phyloP scores from a whole-genome alignment of 2,113 vertebrate genomes.

The Lathamus discolor region DNA sequence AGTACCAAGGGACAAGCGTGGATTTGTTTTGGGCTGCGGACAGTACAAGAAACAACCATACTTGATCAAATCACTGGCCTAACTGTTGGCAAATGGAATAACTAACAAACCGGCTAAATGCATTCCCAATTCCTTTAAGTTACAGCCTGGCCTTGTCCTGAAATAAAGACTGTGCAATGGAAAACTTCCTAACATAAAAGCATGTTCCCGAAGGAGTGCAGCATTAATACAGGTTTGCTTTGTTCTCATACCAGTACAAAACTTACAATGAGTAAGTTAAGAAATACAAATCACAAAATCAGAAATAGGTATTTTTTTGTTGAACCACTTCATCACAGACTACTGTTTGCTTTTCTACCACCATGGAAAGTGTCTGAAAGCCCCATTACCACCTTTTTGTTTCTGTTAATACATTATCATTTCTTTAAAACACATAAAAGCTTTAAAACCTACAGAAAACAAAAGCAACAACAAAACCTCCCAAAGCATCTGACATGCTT shows the following conservation, averaged over 20 bases:
- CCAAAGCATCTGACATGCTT: neutral
- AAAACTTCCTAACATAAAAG: neutral
- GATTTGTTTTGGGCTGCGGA: conserved; percentile 61
- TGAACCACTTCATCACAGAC: neutral
- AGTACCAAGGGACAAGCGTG: conserved; percentile 66
- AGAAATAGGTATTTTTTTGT: neutral
- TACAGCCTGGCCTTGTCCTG: conserved; percentile 53
- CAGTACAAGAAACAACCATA: conserved; percentile 63
- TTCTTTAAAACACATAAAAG: neutral
- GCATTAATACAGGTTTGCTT: neutral
- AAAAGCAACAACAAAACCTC: neutral
- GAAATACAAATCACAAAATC: neutral
- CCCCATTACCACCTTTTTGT: neutral
- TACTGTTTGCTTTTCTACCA: neutral
- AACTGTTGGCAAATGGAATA: conserved; percentile 47
- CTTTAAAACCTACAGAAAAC: neutral
- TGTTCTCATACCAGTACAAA: neutral
- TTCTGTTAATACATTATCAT: neutral
- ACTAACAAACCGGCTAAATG: conserved; percentile 40
- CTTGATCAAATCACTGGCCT: conserved; percentile 62
- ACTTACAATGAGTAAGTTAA: neutral
- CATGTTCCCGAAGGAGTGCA: neutral
- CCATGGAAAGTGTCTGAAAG: neutral
- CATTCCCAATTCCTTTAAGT: conserved; percentile 51
- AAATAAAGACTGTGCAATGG: conserved; percentile 18